phyloP scores from a whole-genome alignment of 2,888 invertebrate species.

The Acronicta alni region DNA sequence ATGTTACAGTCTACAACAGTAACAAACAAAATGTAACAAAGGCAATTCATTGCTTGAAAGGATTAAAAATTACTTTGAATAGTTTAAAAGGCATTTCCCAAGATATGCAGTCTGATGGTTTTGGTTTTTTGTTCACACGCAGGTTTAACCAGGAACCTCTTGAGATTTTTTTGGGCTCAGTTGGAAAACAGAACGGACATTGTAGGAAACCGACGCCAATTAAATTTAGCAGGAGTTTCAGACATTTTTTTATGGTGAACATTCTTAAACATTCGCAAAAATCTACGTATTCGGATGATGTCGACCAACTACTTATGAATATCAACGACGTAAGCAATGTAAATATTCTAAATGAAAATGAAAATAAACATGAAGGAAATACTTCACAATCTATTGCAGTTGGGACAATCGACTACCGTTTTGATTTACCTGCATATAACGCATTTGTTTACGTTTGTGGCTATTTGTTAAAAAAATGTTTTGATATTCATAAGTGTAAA shows the following conservation, averaged over 20 bases:
- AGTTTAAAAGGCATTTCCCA: neutral
- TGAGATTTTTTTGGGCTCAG: neutral
- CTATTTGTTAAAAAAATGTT: slow-evolving; percentile 1
- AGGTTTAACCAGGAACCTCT: neutral
- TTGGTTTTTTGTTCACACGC: neutral
- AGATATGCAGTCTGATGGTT: neutral
- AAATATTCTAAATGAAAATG: neutral
- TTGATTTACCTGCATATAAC: neutral
- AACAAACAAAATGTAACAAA: neutral
- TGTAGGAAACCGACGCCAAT: neutral
- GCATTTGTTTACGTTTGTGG: neutral
- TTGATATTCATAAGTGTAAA: slow-evolving; percentile 1
- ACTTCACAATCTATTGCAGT: neutral
- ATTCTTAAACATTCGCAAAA: neutral
- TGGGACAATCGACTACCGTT: neutral
- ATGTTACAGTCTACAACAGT: neutral
- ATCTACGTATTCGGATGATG: neutral
- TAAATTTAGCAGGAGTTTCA: neutral
- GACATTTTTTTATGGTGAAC: neutral
- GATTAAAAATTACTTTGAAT: neutral
- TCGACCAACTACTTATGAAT: neutral
- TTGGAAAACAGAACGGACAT: neutral
- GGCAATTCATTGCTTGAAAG: neutral
- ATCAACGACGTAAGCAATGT: neutral
- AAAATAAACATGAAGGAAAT: neutral